A percentile compares a stretch with the other conserved stretches of the same genome.
phyloP scores from a whole-genome alignment of 2,888 invertebrate genomes.

The Trachelus stipa region DNA sequence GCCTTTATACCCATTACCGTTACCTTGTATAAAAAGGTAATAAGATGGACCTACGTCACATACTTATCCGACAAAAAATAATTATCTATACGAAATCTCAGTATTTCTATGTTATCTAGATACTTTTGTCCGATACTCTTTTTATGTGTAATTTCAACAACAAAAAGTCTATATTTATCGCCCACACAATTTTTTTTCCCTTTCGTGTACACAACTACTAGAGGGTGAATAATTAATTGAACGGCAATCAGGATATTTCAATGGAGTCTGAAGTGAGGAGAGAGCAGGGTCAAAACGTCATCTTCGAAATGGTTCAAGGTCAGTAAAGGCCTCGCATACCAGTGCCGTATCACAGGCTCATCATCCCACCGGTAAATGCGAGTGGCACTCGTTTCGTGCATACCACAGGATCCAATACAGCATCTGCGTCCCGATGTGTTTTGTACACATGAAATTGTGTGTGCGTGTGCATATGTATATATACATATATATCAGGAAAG shows the following conservation, averaged over 20 bases:
- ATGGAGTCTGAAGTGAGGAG: neutral
- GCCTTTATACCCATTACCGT: neutral
- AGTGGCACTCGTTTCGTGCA: conserved; percentile 1
- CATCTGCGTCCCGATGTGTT: neutral
- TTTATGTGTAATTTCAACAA: too few species aligned
- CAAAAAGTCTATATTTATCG: too few species aligned
- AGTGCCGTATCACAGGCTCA: neutral
- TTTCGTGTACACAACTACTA: neutral
- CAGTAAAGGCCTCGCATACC: neutral
- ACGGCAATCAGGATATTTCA: neutral
- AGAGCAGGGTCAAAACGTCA: neutral
- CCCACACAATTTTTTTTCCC: neutral
- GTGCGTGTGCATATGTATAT: too few species aligned
- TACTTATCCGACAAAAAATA: neutral
- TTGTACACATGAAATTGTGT: neutral
- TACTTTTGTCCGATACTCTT: neutral
- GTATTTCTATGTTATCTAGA: neutral
- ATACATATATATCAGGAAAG: conserved; percentile 30
- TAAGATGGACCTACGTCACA: neutral
- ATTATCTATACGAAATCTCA: neutral
- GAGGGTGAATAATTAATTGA: neutral
- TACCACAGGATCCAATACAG: neutral
- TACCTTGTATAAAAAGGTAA: neutral
- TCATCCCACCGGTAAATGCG: neutral
- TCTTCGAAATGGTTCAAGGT: neutral